phyloP scores from a whole-genome alignment of 2,888 invertebrate genomes.

The Trachelus tabidus region DNA sequence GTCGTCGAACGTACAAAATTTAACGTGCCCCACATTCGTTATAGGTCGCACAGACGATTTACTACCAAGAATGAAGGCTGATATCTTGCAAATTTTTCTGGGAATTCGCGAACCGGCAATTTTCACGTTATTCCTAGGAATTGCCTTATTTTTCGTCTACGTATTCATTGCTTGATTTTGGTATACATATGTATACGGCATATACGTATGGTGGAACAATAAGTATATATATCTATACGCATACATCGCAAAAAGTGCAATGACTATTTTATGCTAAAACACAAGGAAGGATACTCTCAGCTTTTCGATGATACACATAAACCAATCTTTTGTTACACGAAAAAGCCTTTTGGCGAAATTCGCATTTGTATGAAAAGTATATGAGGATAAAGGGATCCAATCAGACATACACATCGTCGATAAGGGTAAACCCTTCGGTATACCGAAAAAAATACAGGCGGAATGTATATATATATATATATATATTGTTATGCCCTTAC shows the following conservation, averaged over 20 bases:
- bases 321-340: neutral
- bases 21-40: neutral
- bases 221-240: neutral
- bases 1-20: neutral
- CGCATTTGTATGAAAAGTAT: neutral
- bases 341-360: neutral
- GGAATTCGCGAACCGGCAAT: neutral
- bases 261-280: neutral
- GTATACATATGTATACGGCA: neutral
- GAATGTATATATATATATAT: too few relatives aligned
- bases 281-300: neutral
- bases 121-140: neutral
- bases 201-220: neutral
- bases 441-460: neutral
- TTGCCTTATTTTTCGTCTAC: neutral
- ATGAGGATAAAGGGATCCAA: neutral
- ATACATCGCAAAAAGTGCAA: neutral
- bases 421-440: neutral
- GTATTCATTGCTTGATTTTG: neutral
- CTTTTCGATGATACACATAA: neutral
- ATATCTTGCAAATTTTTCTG: neutral
- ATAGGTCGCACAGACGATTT: neutral
- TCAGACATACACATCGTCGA: neutral
- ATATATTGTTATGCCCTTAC: too few relatives aligned
- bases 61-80: neutral